Conservation (phyloP, 1,140 invertebrate genomes). For the Heterodera carotae region DNA sequence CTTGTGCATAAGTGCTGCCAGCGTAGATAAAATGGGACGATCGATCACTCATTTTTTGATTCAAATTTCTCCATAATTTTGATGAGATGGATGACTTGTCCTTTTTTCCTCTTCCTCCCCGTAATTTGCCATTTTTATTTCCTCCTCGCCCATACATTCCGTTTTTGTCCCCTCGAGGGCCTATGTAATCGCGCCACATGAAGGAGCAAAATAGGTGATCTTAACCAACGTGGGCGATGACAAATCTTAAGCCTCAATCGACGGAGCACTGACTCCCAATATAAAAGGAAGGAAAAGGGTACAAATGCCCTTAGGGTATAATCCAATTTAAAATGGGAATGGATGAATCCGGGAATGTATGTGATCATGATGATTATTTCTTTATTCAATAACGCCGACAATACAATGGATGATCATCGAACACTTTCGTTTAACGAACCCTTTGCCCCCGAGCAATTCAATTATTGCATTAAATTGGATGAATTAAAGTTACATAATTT, state of each 20-base stretch:
- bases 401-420: too few species aligned
- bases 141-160: background rate
- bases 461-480: too few species aligned
- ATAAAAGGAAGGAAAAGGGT: background rate
- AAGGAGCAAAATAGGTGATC: background rate
- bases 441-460: too few species aligned
- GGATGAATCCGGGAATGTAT: background rate
- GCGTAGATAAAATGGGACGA: background rate
- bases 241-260: background rate
- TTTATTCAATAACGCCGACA: too few species aligned
- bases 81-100: background rate
- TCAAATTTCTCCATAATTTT: background rate
- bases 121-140: background rate
- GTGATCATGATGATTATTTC: too few species aligned
- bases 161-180: background rate
- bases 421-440: too few species aligned
- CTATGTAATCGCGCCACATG: background rate
- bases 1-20: background rate
- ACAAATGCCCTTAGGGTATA: background rate
- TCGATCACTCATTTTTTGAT: background rate
- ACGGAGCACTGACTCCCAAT: too few species aligned
- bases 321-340: background rate
- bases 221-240: background rate
- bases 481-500: background rate
- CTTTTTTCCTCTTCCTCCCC: background rate